Conservation (phyloP, 23 tunicate species). For the Trididemnum miniatum region DNA sequence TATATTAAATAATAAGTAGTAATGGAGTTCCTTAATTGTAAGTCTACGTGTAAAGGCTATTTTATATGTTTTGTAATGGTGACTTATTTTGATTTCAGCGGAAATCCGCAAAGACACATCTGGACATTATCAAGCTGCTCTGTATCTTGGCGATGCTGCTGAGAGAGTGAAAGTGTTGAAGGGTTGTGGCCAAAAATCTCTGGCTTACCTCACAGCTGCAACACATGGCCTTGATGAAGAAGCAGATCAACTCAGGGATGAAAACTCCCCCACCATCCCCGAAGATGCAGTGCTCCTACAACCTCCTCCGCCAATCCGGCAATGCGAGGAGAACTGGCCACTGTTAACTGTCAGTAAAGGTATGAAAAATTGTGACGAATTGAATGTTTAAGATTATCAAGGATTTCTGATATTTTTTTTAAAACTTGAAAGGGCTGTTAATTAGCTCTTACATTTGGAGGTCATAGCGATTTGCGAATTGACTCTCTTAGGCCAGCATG, state of each 20-base stretch:
- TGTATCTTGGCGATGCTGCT: slow-evolving; percentile 92
- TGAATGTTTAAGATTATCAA: too few species aligned
- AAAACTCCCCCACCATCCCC: slow-evolving; percentile 60
- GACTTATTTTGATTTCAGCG: slow-evolving; percentile 44
- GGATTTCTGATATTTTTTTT: too few species aligned
- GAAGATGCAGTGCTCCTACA: slow-evolving; percentile 75
- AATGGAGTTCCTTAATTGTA: too few species aligned
- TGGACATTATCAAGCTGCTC: slow-evolving; percentile 93
- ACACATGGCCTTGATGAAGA: slow-evolving; percentile 88
- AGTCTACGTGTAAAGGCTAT: too few species aligned
- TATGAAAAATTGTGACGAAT: too few species aligned
- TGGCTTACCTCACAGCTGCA: slow-evolving; percentile 98
- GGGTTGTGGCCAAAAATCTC: slow-evolving; percentile 88
- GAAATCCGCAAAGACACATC: slow-evolving; percentile 94
- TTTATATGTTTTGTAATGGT: too few species aligned
- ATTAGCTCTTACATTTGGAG: too few species aligned
- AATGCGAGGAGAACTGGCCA: slow-evolving; percentile 96
- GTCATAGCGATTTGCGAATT: too few species aligned
- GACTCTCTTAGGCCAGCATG: too few species aligned
- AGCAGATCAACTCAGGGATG: slow-evolving; percentile 80
- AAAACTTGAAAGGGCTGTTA: too few species aligned
- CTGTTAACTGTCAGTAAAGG: slow-evolving; percentile 94
- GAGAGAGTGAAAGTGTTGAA: slow-evolving; percentile 83
- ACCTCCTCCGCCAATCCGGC: slow-evolving; percentile 87
- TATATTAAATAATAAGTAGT: too few species aligned